phyloP scores from a whole-genome alignment of 2,888 invertebrate genomes.

The Dichetophora obliterata region DNA sequence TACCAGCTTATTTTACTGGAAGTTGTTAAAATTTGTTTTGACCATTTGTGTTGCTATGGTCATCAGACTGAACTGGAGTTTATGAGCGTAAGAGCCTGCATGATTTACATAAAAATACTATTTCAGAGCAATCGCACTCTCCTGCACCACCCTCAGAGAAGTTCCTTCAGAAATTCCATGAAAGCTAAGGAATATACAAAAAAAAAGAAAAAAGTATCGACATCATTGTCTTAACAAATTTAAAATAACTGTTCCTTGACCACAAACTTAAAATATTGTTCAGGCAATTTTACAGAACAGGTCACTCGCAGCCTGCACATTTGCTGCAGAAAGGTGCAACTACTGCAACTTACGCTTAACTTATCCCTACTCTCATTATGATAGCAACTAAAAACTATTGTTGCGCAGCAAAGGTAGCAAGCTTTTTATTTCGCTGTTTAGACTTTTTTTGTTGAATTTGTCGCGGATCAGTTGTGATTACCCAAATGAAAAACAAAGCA shows the following conservation, averaged over 20 bases:
- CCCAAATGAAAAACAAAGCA: too few relatives aligned
- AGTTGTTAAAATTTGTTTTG: slow-evolving; percentile 37
- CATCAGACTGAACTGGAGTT: neutral
- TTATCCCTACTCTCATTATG: too few relatives aligned
- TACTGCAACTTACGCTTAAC: too few relatives aligned
- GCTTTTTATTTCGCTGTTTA: slow-evolving; percentile 9
- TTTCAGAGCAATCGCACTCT: neutral
- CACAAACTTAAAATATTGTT: too few relatives aligned
- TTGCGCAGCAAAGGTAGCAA: slow-evolving; percentile 29
- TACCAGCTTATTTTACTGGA: slow-evolving; percentile 9
- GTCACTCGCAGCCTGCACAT: too few relatives aligned
- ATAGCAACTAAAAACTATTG: neutral
- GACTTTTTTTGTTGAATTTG: neutral
- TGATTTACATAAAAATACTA: slow-evolving; percentile 27
- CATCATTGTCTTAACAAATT: too few relatives aligned
- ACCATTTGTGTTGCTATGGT: slow-evolving; percentile 38
- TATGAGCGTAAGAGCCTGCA: slow-evolving; percentile 14
- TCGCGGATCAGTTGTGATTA: neutral
- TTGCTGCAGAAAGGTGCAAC: too few relatives aligned
- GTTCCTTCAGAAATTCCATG: too few relatives aligned
- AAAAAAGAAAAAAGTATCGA: neutral
- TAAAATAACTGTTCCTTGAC: too few relatives aligned
- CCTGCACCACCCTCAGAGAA: neutral
- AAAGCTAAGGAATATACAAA: neutral
- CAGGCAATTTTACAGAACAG: too few relatives aligned